These are phyloP conservation scores for Euthynnus affinis DNA, from an alignment of 2,797 vertebrate species.

Conservation along the genomic window DNA sequence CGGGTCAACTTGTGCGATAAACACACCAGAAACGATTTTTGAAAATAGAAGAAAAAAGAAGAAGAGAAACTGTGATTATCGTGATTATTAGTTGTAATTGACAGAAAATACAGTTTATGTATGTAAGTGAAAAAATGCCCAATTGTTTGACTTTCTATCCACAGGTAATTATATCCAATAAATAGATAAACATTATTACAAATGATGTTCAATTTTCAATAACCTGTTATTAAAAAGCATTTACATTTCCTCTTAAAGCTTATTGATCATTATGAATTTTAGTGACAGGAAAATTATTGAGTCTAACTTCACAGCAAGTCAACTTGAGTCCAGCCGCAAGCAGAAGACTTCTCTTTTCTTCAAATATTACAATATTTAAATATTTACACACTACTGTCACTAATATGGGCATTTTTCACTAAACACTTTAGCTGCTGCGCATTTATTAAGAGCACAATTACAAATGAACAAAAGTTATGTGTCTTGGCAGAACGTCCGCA, in stretches of 20 bases:
- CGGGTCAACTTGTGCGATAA: not conserved
- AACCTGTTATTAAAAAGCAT: not conserved
- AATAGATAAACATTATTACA: not conserved
- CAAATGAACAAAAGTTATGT: not conserved
- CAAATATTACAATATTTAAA: not conserved
- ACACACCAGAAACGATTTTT: not conserved
- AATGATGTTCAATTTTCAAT: not conserved
- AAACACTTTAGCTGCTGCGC: not conserved
- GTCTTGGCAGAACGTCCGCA: not conserved
- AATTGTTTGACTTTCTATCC: not conserved
- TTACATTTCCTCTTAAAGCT: fast-evolving
- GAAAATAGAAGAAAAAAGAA: not conserved
- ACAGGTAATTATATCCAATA: not conserved
- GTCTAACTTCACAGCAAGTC: not conserved
- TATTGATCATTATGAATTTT: not conserved
- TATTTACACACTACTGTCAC: not conserved
- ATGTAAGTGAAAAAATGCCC: not conserved
- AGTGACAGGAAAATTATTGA: not conserved
- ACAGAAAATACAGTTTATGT: slow-evolving; percentile 1
- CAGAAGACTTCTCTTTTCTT: not conserved
- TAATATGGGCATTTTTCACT: not conserved
- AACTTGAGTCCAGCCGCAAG: not conserved
- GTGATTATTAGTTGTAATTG: not conserved
- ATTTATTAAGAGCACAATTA: slow-evolving; percentile 3
- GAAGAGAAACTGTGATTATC: fast-evolving